Conservation (phyloP, 2,113 vertebrate genomes). For the Corythornis vintsioides region DNA sequence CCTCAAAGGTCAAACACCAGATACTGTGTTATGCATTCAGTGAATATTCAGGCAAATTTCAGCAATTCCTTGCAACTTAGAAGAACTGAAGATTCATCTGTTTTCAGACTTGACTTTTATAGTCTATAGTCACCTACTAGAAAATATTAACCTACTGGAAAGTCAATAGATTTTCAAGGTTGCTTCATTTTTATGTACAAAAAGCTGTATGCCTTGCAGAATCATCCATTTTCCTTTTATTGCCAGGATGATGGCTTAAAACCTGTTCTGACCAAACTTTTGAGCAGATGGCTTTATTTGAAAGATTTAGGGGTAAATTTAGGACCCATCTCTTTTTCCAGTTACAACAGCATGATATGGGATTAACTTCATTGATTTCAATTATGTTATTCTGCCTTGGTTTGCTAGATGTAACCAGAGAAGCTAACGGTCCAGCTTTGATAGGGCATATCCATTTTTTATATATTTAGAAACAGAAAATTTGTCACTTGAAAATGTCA, state of each 20-base stretch:
- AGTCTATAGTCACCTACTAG: neutral
- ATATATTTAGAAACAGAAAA: neutral
- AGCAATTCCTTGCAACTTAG: slow-evolving; percentile 28
- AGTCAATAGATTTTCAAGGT: slow-evolving; percentile 56
- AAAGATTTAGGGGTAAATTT: slow-evolving; percentile 39
- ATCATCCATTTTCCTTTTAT: slow-evolving; percentile 44
- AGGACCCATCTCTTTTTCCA: neutral
- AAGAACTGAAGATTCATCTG: neutral
- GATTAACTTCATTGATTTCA: slow-evolving; percentile 36
- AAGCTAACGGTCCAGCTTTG: neutral
- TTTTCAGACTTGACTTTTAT: slow-evolving; percentile 52
- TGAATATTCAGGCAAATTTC: slow-evolving; percentile 25
- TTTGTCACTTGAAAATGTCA: neutral
- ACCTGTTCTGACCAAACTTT: slow-evolving; percentile 35
- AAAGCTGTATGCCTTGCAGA: neutral
- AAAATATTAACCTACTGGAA: slow-evolving; percentile 57
- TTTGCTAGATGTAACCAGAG: neutral
- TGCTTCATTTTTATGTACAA: slow-evolving; percentile 59
- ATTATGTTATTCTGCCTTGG: neutral
- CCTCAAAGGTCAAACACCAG: neutral
- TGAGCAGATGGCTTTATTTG: slow-evolving; percentile 36
- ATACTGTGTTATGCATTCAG: neutral
- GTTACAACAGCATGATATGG: neutral
- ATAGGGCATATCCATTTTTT: neutral
- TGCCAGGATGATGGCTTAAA: slow-evolving; percentile 30